Conservation (phyloP, 1,140 invertebrate genomes). For the Pinna nobilis region DNA sequence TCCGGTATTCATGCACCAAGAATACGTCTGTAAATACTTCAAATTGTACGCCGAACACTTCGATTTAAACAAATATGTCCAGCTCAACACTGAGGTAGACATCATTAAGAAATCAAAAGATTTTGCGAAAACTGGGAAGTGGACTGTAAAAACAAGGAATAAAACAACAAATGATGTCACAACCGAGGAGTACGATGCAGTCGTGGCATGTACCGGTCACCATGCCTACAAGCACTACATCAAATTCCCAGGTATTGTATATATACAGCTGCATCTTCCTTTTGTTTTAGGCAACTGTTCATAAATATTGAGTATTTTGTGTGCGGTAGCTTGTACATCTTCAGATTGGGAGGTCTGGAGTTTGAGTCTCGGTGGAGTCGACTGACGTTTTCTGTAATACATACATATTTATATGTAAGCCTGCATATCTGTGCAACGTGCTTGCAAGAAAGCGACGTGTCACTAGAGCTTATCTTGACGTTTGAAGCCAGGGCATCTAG, state of each 20-base stretch:
- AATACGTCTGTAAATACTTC: constrained; percentile 73
- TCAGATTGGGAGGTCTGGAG: too few species aligned
- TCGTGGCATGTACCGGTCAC: constrained; percentile 72
- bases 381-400: too few species aligned
- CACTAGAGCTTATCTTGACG: too few species aligned
- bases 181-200: constrained; percentile 59
- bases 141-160: constrained; percentile 4
- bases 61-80: constrained; percentile 65
- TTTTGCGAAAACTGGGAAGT: constrained; percentile 19
- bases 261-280: too few species aligned
- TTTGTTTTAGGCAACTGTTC: too few species aligned
- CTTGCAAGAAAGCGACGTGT: too few species aligned
- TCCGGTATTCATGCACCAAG: constrained; percentile 75
- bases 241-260: constrained; percentile 7
- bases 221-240: constrained; percentile 56
- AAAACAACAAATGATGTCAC: not conserved
- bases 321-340: too few species aligned
- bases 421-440: too few species aligned
- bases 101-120: constrained; percentile 1
- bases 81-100: constrained; percentile 66
- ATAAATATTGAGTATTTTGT: too few species aligned
- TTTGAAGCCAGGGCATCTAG: too few species aligned
- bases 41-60: constrained; percentile 72
- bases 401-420: too few species aligned
- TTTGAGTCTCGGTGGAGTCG: too few species aligned